phyloP scores from a whole-genome alignment of 2,113 vertebrate genomes.

The Larimichthys crocea region DNA sequence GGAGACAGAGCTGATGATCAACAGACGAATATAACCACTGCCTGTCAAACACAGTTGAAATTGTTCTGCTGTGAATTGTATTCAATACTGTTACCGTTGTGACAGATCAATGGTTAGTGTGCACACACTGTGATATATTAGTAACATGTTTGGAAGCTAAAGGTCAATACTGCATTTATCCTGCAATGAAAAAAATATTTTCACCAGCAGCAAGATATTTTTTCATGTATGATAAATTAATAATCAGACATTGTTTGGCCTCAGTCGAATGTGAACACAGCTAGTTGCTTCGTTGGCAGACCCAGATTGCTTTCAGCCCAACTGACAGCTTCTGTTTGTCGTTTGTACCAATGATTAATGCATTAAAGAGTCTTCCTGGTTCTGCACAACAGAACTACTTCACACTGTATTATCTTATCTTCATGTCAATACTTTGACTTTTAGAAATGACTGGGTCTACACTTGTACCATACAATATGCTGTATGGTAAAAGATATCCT shows the following conservation, averaged over 20 bases:
- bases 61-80: slow-evolving; percentile 22
- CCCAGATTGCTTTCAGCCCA: slow-evolving; percentile 44
- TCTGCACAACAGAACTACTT: slow-evolving; percentile 26
- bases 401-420: slow-evolving; percentile 11
- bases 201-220: slow-evolving; percentile 3
- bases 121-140: slow-evolving; percentile 29
- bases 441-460: slow-evolving; percentile 5
- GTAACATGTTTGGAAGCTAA: slow-evolving; percentile 33
- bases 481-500: slow-evolving; percentile 27
- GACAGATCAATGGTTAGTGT: slow-evolving; percentile 35
- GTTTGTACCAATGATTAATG: slow-evolving; percentile 55
- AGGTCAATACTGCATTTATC: slow-evolving; percentile 59
- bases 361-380: slow-evolving; percentile 31
- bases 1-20: slow-evolving; percentile 29
- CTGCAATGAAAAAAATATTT: slow-evolving; percentile 27
- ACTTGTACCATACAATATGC: not conserved
- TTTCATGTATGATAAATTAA: slow-evolving; percentile 42
- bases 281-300: slow-evolving; percentile 52
- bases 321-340: slow-evolving; percentile 66
- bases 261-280: slow-evolving; percentile 53
- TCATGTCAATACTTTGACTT: slow-evolving; percentile 27
- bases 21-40: not conserved
- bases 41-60: slow-evolving; percentile 25
- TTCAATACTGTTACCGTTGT: slow-evolving; percentile 23
- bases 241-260: slow-evolving; percentile 46